phyloP scores from a whole-genome alignment of 2,113 vertebrate species.

The Glaucidium brasilianum region DNA sequence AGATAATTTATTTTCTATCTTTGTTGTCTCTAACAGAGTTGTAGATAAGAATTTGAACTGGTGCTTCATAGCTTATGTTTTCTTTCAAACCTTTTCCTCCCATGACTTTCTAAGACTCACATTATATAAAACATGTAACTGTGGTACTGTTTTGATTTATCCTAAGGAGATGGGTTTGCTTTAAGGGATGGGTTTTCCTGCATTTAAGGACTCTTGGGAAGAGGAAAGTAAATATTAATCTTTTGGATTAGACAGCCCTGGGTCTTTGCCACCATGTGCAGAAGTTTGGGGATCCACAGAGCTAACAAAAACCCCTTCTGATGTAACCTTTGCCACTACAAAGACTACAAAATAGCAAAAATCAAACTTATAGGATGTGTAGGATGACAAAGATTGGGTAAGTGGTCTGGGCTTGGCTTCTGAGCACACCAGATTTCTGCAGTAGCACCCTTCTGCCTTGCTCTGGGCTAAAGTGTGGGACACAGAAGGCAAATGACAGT shows the following conservation, averaged over 20 bases:
- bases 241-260: neutral
- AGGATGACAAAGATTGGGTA: neutral
- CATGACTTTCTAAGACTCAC: neutral
- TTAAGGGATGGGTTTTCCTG: neutral
- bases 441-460: neutral
- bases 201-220: neutral
- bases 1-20: neutral
- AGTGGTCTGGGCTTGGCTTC: neutral
- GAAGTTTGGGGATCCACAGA: neutral
- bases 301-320: neutral
- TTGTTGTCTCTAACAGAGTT: neutral
- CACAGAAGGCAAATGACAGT: neutral
- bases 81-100: neutral
- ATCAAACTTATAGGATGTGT: neutral
- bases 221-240: neutral
- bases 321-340: neutral
- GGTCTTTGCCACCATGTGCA: neutral
- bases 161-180: neutral
- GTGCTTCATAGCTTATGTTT: neutral
- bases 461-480: neutral
- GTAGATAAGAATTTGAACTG: neutral
- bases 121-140: neutral
- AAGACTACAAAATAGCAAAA: neutral
- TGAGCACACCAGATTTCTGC: neutral
- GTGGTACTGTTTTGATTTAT: neutral